Evolutionary conservation across 2,888 invertebrate genomes (phyloP).

Genomic region (Abrostola triplasia): DNA sequence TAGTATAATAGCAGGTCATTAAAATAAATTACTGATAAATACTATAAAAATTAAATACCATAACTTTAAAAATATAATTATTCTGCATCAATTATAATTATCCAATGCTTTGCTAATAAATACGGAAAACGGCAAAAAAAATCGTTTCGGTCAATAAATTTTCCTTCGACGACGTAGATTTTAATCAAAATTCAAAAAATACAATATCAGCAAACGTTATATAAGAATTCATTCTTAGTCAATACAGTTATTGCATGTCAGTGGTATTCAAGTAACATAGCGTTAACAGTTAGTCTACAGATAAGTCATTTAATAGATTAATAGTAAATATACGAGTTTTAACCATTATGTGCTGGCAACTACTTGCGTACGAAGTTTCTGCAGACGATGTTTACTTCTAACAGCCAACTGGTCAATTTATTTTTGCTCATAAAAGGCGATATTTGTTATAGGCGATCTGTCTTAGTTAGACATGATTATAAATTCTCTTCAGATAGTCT

Average conservation of each 20-base stretch:
- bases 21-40: no score
- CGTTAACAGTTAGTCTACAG: conserved; percentile 36
- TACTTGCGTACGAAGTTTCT: not conserved
- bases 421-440: no score
- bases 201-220: not conserved
- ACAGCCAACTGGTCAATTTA: no score
- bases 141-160: not conserved
- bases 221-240: conserved; percentile 8
- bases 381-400: not conserved
- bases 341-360: not conserved
- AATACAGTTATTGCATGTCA: conserved; percentile 26
- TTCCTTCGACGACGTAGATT: not conserved
- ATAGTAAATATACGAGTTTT: not conserved
- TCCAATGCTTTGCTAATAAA: no score
- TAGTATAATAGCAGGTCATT: no score
- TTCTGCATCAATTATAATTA: no score
- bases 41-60: no score
- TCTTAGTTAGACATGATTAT: no score
- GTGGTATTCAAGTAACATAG: conserved; percentile 33
- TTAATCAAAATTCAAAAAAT: conserved; percentile 1
- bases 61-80: no score
- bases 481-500: no score
- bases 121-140: no score
- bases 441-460: no score
- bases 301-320: conserved; percentile 38